Percentiles rank a stretch among this genome's conserved stretches.
These are phyloP conservation scores for Oedothorax gibbosus DNA, from an alignment of 1,140 invertebrate species.

Conservation along the genomic window DNA sequence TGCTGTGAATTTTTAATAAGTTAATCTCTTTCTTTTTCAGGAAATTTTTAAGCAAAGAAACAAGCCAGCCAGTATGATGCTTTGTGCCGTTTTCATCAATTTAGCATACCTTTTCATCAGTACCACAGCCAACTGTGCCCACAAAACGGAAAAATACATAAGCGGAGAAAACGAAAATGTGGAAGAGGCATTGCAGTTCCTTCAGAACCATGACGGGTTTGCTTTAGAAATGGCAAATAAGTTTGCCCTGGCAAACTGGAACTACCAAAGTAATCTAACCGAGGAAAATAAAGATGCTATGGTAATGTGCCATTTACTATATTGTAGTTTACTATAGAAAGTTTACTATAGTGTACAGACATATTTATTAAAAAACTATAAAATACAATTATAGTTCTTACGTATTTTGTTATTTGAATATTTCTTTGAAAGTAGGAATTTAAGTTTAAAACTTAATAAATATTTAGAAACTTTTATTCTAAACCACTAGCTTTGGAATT, in stretches of 20 bases:
- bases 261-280: constrained; percentile 62
- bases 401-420: too few species aligned
- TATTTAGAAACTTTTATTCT: too few species aligned
- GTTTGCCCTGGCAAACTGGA: constrained; percentile 61
- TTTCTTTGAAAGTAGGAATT: too few species aligned
- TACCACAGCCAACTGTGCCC: constrained; percentile 8
- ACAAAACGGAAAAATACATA: constrained; percentile 42
- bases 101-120: neutral
- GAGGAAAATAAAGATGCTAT: constrained; percentile 59
- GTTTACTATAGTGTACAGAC: too few species aligned
- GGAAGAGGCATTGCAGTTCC: constrained; percentile 39
- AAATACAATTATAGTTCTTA: too few species aligned
- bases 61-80: neutral
- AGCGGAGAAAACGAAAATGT: constrained; percentile 41
- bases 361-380: too few species aligned
- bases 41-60: too few species aligned
- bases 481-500: too few species aligned
- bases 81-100: neutral
- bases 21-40: too few species aligned
- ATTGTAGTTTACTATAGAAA: too few species aligned
- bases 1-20: too few species aligned
- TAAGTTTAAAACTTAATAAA: too few species aligned
- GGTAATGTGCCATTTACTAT: constrained; percentile 26
- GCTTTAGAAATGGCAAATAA: constrained; percentile 36
- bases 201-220: constrained; percentile 22